Conservation (phyloP, 2,888 invertebrate species). For the Prosapia bicincta region DNA sequence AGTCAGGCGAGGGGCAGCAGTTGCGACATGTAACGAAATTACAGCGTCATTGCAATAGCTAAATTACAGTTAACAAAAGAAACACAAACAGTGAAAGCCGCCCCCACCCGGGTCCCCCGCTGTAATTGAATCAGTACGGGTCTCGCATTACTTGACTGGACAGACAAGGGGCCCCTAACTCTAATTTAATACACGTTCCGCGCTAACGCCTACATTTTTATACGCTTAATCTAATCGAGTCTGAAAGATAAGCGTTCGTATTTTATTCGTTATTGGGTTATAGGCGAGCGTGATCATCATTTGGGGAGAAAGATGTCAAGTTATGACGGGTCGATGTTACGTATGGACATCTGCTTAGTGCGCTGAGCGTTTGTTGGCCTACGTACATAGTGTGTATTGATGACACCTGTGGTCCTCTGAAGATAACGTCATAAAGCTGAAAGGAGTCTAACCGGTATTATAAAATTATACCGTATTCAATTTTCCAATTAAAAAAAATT, state of each 20-base stretch:
- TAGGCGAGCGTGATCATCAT: neutral
- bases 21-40: neutral
- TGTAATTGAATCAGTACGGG: neutral
- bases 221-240: neutral
- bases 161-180: neutral
- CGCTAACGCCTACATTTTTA: neutral
- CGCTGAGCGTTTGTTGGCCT: too few relatives aligned
- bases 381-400: too few relatives aligned
- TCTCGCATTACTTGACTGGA: neutral
- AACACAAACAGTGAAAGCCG: neutral
- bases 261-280: neutral
- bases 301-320: neutral
- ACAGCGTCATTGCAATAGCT: neutral
- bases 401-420: too few relatives aligned
- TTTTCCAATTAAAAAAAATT: too few relatives aligned
- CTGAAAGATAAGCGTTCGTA: neutral
- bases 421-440: too few relatives aligned
- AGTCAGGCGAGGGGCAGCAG: too few relatives aligned
- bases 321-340: neutral
- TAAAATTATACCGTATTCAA: too few relatives aligned
- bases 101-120: neutral
- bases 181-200: neutral
- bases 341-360: neutral
- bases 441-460: too few relatives aligned
- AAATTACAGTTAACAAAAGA: conserved; percentile 2